These are phyloP conservation scores for Drosophila prosaltans DNA, from an alignment of 1,140 invertebrate genomes.

Conservation along the genomic window DNA sequence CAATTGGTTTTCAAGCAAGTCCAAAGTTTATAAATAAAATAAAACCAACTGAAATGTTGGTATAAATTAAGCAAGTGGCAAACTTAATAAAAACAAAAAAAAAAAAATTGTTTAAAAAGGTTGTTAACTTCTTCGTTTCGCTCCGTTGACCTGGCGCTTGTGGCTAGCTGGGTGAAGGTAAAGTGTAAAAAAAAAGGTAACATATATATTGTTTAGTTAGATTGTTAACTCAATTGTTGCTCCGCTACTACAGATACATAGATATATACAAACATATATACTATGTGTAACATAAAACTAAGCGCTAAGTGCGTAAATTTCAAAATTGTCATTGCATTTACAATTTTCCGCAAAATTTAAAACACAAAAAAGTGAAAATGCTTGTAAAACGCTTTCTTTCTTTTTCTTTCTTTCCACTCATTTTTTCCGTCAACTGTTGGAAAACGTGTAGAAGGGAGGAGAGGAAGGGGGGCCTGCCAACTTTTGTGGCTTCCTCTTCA, in stretches of 20 bases:
- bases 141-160: conserved; percentile 45
- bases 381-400: conserved; percentile 60
- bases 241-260: not conserved
- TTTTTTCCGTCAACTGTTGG: not conserved
- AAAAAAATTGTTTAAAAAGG: conserved; percentile 42
- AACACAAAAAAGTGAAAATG: conserved; percentile 58
- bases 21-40: conserved; percentile 37
- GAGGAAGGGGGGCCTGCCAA: conserved; percentile 15
- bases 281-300: conserved; percentile 28
- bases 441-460: not conserved
- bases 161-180: conserved; percentile 32
- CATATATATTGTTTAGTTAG: conserved; percentile 14
- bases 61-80: conserved; percentile 43
- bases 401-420: conserved; percentile 44
- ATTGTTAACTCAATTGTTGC: conserved; percentile 11
- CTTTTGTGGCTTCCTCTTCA: conserved; percentile 54
- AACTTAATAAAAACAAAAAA: conserved; percentile 13
- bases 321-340: conserved; percentile 20
- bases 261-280: not conserved
- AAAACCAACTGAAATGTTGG: conserved; percentile 19
- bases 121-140: conserved; percentile 59
- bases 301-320: conserved; percentile 29
- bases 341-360: conserved; percentile 56
- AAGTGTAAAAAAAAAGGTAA: conserved; percentile 41
- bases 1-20: conserved; percentile 38